A percentile compares a stretch with the other conserved stretches of the same genome.
Conservation (phyloP, 2,113 vertebrate genomes). For the Semicossyphus pulcher region DNA sequence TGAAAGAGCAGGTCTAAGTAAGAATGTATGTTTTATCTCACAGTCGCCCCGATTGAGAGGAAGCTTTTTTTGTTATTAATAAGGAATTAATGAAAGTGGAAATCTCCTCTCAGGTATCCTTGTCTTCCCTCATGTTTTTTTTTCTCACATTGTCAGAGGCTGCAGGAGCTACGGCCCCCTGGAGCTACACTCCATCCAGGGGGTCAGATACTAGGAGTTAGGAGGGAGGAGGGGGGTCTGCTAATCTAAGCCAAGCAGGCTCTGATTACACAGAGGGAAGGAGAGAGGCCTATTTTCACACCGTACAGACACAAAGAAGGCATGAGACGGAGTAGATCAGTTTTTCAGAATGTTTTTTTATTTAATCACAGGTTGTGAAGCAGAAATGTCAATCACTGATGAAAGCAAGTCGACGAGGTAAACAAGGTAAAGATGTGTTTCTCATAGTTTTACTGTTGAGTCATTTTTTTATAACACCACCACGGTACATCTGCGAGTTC, state of each 20-base stretch:
- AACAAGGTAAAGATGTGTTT: not conserved
- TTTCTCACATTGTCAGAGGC: slow-evolving; percentile 34
- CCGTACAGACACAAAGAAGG: slow-evolving; percentile 12
- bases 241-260: slow-evolving; percentile 66
- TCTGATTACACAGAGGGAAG: slow-evolving; percentile 40
- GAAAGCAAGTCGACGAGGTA: not conserved
- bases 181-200: slow-evolving; percentile 56
- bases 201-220: slow-evolving; percentile 47
- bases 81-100: slow-evolving; percentile 30
- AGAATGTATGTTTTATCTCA: not conserved
- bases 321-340: slow-evolving; percentile 1
- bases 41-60: no score
- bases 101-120: slow-evolving; percentile 19
- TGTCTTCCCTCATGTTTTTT: slow-evolving; percentile 2
- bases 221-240: slow-evolving; percentile 1
- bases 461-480: not conserved
- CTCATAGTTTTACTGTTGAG: not conserved
- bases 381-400: not conserved
- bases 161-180: slow-evolving; percentile 41
- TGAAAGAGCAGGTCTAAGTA: slow-evolving; percentile 26
- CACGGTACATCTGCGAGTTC: not conserved
- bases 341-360: slow-evolving; percentile 3
- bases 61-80: no score
- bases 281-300: slow-evolving; percentile 24
- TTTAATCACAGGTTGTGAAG: not conserved